Conservation (phyloP, 1,140 invertebrate genomes). For the Thrips palmi region DNA sequence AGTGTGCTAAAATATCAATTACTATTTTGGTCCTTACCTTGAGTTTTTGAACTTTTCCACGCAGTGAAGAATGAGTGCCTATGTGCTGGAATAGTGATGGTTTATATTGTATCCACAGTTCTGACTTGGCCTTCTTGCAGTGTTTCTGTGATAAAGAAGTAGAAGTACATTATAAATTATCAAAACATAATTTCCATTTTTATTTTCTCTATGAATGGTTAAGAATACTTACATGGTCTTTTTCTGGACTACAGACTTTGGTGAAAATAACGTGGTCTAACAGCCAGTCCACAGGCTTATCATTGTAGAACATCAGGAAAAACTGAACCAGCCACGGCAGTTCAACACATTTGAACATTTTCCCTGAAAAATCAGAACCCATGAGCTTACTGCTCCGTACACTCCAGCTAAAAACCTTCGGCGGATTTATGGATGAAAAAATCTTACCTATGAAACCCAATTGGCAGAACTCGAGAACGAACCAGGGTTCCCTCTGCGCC, state of each 20-base stretch:
- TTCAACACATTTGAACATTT: slow-evolving; percentile 82
- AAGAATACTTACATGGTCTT: slow-evolving; percentile 44
- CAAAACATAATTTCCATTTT: slow-evolving; percentile 5
- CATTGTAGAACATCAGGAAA: slow-evolving; percentile 87
- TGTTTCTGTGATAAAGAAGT: slow-evolving; percentile 48
- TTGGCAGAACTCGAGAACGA: slow-evolving; percentile 86
- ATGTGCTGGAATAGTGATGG: slow-evolving; percentile 93
- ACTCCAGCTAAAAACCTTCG: not conserved
- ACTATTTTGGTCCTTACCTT: slow-evolving; percentile 40
- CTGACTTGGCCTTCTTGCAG: slow-evolving; percentile 61
- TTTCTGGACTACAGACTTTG: slow-evolving; percentile 76
- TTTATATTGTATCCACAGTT: slow-evolving; percentile 73
- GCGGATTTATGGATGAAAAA: slow-evolving; percentile 4
- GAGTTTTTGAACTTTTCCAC: slow-evolving; percentile 91
- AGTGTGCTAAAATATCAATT: not conserved
- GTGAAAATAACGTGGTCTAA: slow-evolving; percentile 79
- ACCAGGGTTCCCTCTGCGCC: slow-evolving; percentile 57
- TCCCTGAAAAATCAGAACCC: slow-evolving; percentile 37
- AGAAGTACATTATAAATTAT: slow-evolving; percentile 9
- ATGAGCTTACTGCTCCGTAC: too few relatives aligned
- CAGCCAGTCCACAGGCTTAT: slow-evolving; percentile 95
- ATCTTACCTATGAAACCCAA: slow-evolving; percentile 72
- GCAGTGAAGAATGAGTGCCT: slow-evolving; percentile 84
- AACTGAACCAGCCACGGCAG: slow-evolving; percentile 79
- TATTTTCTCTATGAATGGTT: too few relatives aligned